Evolutionary conservation across 2,113 vertebrate species (phyloP), one percentile per base, ranked within the genome.

Genomic region (Pipra filicauda): DNA sequence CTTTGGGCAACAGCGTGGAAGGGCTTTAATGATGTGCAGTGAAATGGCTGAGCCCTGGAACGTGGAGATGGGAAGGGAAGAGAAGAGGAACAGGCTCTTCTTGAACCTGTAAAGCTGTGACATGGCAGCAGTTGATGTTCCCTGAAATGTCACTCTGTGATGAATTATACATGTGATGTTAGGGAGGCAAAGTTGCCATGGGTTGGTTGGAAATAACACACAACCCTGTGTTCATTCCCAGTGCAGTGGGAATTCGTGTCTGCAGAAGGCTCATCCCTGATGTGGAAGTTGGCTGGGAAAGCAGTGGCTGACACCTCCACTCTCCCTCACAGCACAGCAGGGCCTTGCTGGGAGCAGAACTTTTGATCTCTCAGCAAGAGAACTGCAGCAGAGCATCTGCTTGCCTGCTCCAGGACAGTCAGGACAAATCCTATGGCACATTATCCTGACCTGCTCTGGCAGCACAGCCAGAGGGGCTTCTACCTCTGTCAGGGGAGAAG

Each of bases 361-460:
- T 64, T 37, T 27, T 30, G 8, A 24, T 27, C 55, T 27, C 41
- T 46, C 75, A 57, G 8, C 48, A 31, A 5, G 54, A 39, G 51
- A 54, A 8, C 33, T 16, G 33, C 15, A 41, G 61, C 62, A 48
- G 22, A 91, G 26, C 61, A 69, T 43, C 65, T 33, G 9, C 15
- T 51, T 22, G 18, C 35, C 39, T 0, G 3, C 8, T 30, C 54
- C 27, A 12, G 61, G 61, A n/a, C 54, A 27, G 7, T 1, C 0
- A 2, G 54, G 35, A 39, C 39, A 61, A n/a, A 57, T 4, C 37
- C 72, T 31, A 33, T 0, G 1, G 62, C 14, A 5, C 0, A 1
- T 39, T n/a, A 5, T 31, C 62, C 64, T 7, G 11, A 8, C 22
- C 55, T 15, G 28, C 51, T 28, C 51, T 39, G 54, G 19, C n/a